Base-by-base conservation (phyloP, 2,113 vertebrate species). In the Corynorhinus townsendii region DNA sequence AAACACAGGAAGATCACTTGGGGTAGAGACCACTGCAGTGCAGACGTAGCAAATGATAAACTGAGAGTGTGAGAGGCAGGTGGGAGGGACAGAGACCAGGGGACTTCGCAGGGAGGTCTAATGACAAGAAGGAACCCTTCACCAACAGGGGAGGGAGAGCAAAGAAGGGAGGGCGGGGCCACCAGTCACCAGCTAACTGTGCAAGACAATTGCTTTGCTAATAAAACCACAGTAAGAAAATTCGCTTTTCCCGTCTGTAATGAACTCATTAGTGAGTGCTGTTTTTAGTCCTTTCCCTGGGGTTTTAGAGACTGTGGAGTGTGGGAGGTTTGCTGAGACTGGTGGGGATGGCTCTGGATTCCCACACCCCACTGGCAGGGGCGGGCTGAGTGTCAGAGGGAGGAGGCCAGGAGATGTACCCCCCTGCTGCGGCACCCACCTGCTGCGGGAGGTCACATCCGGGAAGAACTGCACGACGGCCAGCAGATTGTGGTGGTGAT, bases 401-500 rank as follows among this genome's bases (percentile, higher is more conserved):
- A 40, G 62, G 68, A 30, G 77, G 20, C 12, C 56, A 59, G 1
- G 66, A 2, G 22, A 26, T 0, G 62, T 7, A 80, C 93, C 4
- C 64, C 97, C 97, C 96, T 97, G 92, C 43, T 86, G 83, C 96
- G 47, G 52, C 52, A 56, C 93, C 4, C 69, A 97, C 97, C 96
- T 98, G 93, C 47, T 86, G 83, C 96, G 52, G 5, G 76, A 2
- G 1, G 81, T 96, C 75, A 94, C 19, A 0, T 97, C 97, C 0
- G 84, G 96, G 59, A 98, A 94, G 73, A 97, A 66, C 66, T 71
- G 89, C 28, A 86, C 85, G 0, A 97, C 33, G 0, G 89, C 95
- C 28, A 96, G 85, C 59, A 97, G 95, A 96, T 96, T 97, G 89
- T 98, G 98, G 87, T 98, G 98, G 85, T 98, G 97, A 54, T n/a